phyloP scores from a whole-genome alignment of 1,140 invertebrate genomes.

The Drosophila mojavensis region DNA sequence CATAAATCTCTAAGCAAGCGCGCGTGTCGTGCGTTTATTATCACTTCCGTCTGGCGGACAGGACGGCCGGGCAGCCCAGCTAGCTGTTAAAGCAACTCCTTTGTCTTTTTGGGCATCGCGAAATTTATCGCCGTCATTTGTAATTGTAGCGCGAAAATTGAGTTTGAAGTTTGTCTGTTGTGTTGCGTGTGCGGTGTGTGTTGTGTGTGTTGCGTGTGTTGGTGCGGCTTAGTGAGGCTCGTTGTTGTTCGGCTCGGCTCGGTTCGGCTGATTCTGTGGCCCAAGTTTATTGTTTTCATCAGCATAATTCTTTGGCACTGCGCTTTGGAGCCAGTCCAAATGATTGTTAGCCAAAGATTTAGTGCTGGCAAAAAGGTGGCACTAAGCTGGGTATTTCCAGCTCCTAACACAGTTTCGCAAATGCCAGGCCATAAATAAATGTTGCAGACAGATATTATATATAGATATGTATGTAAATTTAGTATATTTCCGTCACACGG shows the following conservation, averaged over 20 bases:
- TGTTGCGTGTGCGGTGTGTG: neutral
- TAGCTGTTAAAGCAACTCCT: slow-evolving; percentile 49
- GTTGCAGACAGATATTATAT: slow-evolving; percentile 42
- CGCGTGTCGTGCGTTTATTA: slow-evolving; percentile 79
- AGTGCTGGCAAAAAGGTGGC: slow-evolving; percentile 56
- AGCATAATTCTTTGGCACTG: slow-evolving; percentile 72
- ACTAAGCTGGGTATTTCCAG: slow-evolving; percentile 62
- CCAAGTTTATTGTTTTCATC: slow-evolving; percentile 73
- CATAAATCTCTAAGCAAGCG: slow-evolving; percentile 82
- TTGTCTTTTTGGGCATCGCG: slow-evolving; percentile 60
- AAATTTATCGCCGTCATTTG: slow-evolving; percentile 81
- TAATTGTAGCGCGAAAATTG: slow-evolving; percentile 81
- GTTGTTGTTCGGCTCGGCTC: neutral
- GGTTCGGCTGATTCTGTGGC: slow-evolving; percentile 14
- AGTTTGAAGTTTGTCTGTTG: slow-evolving; percentile 69
- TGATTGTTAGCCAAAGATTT: slow-evolving; percentile 75
- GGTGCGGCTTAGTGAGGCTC: neutral
- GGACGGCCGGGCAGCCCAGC: slow-evolving; percentile 42
- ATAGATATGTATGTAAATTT: slow-evolving; percentile 57
- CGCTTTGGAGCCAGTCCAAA: slow-evolving; percentile 72
- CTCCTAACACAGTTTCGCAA: slow-evolving; percentile 48
- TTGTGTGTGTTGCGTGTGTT: neutral
- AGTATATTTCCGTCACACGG: slow-evolving; percentile 84
- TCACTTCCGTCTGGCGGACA: slow-evolving; percentile 69
- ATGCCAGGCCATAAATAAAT: slow-evolving; percentile 49